Evolutionary conservation across 2,113 vertebrate species (phyloP).

Genomic region (Picathartes gymnocephalus): DNA sequence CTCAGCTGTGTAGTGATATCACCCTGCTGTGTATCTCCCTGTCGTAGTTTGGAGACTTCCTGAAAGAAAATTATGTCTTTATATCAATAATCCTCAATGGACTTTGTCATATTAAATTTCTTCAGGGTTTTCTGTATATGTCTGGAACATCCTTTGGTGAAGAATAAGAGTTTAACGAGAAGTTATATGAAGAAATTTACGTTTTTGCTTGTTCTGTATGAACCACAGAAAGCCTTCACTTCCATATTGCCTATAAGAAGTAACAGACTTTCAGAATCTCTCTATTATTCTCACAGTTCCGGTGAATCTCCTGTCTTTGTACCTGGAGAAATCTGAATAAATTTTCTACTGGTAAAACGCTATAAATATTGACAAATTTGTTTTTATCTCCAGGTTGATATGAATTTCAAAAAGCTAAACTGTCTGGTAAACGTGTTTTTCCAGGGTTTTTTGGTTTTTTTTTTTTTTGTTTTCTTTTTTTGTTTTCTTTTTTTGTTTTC

Average conservation of each 20-base stretch:
- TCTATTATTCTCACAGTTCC: not conserved
- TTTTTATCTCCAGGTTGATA: not conserved
- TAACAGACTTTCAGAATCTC: not conserved
- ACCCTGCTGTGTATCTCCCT: not conserved
- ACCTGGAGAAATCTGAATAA: not conserved
- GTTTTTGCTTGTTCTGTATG: not conserved
- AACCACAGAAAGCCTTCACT: not conserved
- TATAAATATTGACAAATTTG: not conserved
- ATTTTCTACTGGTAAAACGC: not conserved
- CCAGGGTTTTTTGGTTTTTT: fast-evolving
- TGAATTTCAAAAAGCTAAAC: not conserved
- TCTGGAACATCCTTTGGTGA: not conserved
- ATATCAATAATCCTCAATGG: not conserved
- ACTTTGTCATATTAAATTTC: not conserved
- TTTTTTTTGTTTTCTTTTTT: not conserved
- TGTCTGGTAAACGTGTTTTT: not conserved
- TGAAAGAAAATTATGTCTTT: not conserved
- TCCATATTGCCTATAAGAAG: not conserved
- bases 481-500: not conserved
- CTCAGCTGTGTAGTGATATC: not conserved
- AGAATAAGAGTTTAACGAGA: not conserved
- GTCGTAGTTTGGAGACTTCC: not conserved
- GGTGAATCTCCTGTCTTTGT: not conserved
- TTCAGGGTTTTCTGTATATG: not conserved
- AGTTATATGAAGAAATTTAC: not conserved